A percentile compares a stretch with the other conserved stretches of the same genome.
phyloP scores from a whole-genome alignment of 2,888 invertebrate species.

The Cinara cedri region DNA sequence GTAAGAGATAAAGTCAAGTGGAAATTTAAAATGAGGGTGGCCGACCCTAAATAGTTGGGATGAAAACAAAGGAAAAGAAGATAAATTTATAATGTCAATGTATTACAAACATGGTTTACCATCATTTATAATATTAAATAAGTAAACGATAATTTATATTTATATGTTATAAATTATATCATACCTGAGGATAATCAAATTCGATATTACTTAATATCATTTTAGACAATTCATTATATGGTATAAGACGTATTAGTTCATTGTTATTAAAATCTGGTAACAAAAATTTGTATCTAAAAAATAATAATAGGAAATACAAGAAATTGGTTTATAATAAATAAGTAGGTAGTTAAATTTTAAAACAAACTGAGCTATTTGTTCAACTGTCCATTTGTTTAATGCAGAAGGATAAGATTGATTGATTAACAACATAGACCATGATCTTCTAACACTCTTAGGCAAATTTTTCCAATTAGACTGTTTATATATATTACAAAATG shows the following conservation, averaged over 20 bases:
- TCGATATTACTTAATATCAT: conserved; percentile 22
- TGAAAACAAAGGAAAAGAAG: too few species aligned
- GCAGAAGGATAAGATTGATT: conserved; percentile 21
- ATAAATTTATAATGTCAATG: too few species aligned
- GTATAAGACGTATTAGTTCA: conserved; percentile 25
- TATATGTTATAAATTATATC: neutral
- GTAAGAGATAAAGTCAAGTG: too few species aligned
- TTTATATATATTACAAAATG: conserved; percentile 3
- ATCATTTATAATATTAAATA: too few species aligned
- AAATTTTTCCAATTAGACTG: conserved; percentile 30
- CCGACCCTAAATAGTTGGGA: too few species aligned
- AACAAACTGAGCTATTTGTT: conserved; percentile 41
- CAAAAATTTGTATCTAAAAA: conserved; percentile 46
- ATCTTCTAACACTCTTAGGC: conserved; percentile 35
- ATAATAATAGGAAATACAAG: neutral
- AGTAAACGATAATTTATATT: too few species aligned
- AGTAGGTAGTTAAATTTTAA: neutral
- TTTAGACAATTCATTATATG: conserved; percentile 37
- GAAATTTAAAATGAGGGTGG: too few species aligned
- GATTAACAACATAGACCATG: conserved; percentile 33
- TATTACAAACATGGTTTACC: too few species aligned
- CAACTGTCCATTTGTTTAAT: conserved; percentile 25
- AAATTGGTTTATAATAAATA: neutral
- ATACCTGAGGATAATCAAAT: conserved; percentile 38
- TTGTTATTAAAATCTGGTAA: conserved; percentile 39